These are phyloP conservation scores for Choristoneura rosaceana DNA, from an alignment of 2,888 invertebrate species.

Conservation along the genomic window DNA sequence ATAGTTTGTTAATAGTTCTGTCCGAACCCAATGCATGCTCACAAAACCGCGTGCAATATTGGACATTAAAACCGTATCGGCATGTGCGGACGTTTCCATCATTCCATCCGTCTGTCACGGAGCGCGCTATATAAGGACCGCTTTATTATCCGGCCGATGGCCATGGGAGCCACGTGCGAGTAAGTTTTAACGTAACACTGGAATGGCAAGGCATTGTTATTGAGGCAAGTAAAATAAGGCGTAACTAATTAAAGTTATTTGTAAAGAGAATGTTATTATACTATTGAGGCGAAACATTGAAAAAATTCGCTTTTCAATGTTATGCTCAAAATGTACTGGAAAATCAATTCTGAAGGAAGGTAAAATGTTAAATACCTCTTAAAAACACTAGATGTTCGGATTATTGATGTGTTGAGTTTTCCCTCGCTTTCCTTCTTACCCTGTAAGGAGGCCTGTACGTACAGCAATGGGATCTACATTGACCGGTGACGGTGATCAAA, in stretches of 20 bases:
- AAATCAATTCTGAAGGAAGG: too few species aligned
- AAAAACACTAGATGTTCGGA: too few species aligned
- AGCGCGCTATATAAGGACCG: constrained; percentile 29
- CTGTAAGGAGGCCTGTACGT: too few species aligned
- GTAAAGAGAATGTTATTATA: not conserved
- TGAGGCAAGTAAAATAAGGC: not conserved
- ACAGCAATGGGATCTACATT: too few species aligned
- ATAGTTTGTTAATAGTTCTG: not conserved
- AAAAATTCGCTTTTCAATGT: too few species aligned
- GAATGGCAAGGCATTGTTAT: constrained; percentile 6
- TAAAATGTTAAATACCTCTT: too few species aligned
- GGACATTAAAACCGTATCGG: constrained; percentile 12
- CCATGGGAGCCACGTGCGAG: constrained; percentile 1
- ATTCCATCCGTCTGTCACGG: constrained; percentile 53
- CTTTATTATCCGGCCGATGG: constrained; percentile 41
- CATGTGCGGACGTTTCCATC: constrained; percentile 48
- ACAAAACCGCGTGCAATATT: not conserved
- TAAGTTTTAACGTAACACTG: constrained; percentile 6
- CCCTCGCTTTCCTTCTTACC: too few species aligned
- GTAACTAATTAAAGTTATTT: not conserved
- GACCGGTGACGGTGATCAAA: too few species aligned
- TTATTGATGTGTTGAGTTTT: too few species aligned
- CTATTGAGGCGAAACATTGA: too few species aligned
- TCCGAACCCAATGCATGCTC: not conserved
- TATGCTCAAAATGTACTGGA: too few species aligned